Conservation (phyloP, 2,797 vertebrate species). For the Trematomus bernacchii region DNA sequence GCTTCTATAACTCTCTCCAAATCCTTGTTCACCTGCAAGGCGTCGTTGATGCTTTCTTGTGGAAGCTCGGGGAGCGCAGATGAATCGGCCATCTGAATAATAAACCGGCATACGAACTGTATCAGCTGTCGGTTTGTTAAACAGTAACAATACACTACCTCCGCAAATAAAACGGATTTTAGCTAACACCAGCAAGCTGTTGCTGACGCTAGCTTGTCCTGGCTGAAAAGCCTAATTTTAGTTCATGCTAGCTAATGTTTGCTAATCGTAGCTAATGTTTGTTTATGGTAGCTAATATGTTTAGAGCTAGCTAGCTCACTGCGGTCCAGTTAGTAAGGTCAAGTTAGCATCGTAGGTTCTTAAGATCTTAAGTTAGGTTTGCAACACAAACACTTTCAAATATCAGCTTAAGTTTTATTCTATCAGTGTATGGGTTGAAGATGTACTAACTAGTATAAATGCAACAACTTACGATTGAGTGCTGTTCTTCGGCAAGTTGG, state of each 20-base stretch:
- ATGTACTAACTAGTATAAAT: not conserved
- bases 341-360: not conserved
- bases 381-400: fast-evolving
- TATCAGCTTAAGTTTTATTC: fast-evolving
- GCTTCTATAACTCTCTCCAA: conserved; percentile 80
- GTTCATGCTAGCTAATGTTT: not conserved
- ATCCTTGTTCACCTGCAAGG: conserved; percentile 64
- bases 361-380: not conserved
- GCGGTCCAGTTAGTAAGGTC: not conserved
- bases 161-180: too few species aligned
- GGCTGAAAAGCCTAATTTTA: not conserved
- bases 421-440: fast-evolving
- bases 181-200: too few species aligned
- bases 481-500: too few species aligned
- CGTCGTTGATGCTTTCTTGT: conserved; percentile 26
- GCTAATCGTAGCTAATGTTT: not conserved
- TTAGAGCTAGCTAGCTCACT: not conserved
- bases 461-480: conserved; percentile 4
- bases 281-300: not conserved
- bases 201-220: not conserved
- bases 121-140: not conserved
- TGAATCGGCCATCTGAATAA: conserved; percentile 70
- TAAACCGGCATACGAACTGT: conserved; percentile 24
- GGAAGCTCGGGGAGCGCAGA: conserved; percentile 6
- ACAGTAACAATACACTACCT: not conserved